A percentile compares a stretch with the other conserved stretches of the same genome.
Conservation (phyloP, 1,140 invertebrate species). For the Condylostylus longicornis region DNA sequence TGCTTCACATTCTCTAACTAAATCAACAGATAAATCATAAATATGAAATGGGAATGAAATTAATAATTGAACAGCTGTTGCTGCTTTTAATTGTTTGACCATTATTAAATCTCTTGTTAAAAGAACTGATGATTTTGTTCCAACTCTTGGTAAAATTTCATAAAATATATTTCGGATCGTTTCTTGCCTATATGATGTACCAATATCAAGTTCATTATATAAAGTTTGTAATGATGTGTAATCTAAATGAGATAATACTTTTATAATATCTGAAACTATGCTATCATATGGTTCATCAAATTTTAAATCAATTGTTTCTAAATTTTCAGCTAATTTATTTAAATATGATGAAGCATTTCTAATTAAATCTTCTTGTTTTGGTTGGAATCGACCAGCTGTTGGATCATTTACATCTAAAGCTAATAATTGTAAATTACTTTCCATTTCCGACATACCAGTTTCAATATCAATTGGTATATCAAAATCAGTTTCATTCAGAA, state of each 20-base stretch:
- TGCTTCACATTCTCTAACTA: constrained; percentile 36
- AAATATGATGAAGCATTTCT: constrained; percentile 20
- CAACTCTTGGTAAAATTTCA: constrained; percentile 53
- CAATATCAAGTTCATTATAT: constrained; percentile 40
- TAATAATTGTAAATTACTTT: constrained; percentile 18
- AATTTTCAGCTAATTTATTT: constrained; percentile 28
- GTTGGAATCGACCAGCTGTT: constrained; percentile 24
- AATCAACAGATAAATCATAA: constrained; percentile 36
- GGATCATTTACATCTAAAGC: constrained; percentile 20
- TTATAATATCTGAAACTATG: constrained; percentile 31
- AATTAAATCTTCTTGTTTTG: constrained; percentile 20
- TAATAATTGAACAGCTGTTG: constrained; percentile 39
- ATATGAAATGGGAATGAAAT: constrained; percentile 42
- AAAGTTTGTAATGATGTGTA: constrained; percentile 36
- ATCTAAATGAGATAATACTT: constrained; percentile 37
- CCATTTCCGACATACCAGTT: constrained; percentile 18
- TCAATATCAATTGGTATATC: constrained; percentile 25
- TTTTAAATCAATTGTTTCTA: constrained; percentile 32
- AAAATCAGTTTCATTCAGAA: constrained; percentile 21
- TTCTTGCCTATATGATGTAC: constrained; percentile 46
- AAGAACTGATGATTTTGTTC: constrained; percentile 43
- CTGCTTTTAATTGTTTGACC: constrained; percentile 40
- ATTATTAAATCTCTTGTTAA: constrained; percentile 48
- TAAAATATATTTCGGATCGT: constrained; percentile 53
- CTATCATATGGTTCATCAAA: constrained; percentile 34